Conservation (phyloP, 2,797 vertebrate species). For the Bucorvus abyssinicus region DNA sequence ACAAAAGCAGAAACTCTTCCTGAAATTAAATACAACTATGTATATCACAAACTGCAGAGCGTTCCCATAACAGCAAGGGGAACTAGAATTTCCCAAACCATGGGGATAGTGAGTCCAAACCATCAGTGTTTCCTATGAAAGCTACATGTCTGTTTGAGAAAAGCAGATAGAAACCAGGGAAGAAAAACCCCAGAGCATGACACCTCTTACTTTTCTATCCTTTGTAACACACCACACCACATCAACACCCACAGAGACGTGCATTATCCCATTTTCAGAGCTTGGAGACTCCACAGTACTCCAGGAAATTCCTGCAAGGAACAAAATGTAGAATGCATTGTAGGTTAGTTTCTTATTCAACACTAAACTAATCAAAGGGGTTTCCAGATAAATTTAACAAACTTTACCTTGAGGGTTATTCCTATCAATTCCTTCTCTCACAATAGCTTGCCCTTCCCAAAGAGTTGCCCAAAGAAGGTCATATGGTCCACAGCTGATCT, state of each 20-base stretch:
- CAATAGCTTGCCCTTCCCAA: constrained; percentile 95
- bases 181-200: background rate
- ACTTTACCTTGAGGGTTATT: constrained; percentile 87
- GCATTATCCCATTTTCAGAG: constrained; percentile 85
- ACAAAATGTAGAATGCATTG: background rate
- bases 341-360: background rate
- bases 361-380: background rate
- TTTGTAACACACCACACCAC: constrained; percentile 97
- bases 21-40: background rate
- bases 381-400: background rate
- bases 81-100: background rate
- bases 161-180: background rate
- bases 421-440: constrained; percentile 89
- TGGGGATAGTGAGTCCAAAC: background rate
- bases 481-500: constrained; percentile 93
- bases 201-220: constrained; percentile 87
- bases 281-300: constrained; percentile 87
- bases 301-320: constrained; percentile 82
- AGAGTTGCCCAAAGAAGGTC: constrained; percentile 95
- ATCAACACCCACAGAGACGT: constrained; percentile 87
- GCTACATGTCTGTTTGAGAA: background rate
- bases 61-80: background rate
- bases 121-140: background rate
- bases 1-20: background rate
- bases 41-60: background rate